These are phyloP conservation scores for Mythimna albipuncta DNA, from an alignment of 2,888 invertebrate species.

Conservation along the genomic window DNA sequence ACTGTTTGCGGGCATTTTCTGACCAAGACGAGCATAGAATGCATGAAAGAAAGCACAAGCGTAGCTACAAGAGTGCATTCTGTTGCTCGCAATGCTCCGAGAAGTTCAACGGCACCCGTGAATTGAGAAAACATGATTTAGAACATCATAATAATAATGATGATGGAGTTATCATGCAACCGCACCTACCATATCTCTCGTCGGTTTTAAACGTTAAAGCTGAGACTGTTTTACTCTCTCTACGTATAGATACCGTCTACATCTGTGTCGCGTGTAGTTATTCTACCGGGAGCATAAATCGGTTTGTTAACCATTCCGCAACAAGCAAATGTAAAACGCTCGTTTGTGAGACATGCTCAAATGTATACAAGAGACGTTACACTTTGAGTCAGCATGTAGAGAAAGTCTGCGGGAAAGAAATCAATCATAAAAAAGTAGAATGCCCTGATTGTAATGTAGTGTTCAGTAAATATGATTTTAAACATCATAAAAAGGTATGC, in stretches of 20 bases:
- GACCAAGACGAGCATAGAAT: constrained; percentile 49
- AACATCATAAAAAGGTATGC: constrained; percentile 70
- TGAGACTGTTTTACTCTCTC: constrained; percentile 64
- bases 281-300: constrained; percentile 41
- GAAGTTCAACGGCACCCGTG: constrained; percentile 59
- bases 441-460: constrained; percentile 72
- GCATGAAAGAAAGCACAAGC: constrained; percentile 76
- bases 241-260: constrained; percentile 55
- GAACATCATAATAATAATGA: constrained; percentile 63
- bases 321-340: constrained; percentile 62
- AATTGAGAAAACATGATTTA: constrained; percentile 69
- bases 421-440: background rate
- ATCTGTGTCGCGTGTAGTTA: constrained; percentile 71
- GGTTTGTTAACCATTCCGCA: constrained; percentile 74
- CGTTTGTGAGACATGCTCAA: constrained; percentile 74
- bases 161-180: constrained; percentile 73
- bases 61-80: constrained; percentile 41
- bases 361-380: constrained; percentile 65
- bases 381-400: constrained; percentile 65
- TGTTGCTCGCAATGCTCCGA: constrained; percentile 77
- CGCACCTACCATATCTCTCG: constrained; percentile 71
- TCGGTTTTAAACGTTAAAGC: constrained; percentile 75
- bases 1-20: constrained; percentile 75
- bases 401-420: constrained; percentile 23
- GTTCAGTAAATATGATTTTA: constrained; percentile 43